A percentile compares a stretch with the other conserved stretches of the same genome.
Conservation (phyloP, 2,113 vertebrate genomes). For the Glaucidium brasilianum region DNA sequence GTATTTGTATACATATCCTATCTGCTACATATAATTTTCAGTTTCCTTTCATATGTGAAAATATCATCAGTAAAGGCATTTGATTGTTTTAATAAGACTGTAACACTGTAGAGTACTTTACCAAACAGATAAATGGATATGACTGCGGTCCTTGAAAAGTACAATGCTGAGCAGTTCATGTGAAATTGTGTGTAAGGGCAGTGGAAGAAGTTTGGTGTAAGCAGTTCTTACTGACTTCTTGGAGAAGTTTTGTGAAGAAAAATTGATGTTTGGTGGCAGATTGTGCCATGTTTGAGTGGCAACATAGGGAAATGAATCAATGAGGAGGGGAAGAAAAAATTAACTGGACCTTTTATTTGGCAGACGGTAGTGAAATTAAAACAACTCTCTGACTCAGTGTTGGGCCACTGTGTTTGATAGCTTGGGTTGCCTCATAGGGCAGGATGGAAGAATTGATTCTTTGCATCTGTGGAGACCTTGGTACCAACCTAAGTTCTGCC, state of each 20-base stretch:
- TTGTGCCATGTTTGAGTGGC: neutral
- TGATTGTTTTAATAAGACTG: neutral
- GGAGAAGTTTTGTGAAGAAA: neutral
- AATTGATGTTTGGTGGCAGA: neutral
- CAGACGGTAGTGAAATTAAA: neutral
- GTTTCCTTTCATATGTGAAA: neutral
- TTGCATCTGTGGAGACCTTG: neutral
- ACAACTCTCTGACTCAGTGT: accelerated
- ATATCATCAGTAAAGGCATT: neutral
- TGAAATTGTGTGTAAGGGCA: neutral
- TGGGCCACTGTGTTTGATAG: neutral
- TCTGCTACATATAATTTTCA: neutral
- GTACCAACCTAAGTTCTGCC: neutral
- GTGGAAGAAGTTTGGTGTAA: neutral
- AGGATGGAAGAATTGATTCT: neutral
- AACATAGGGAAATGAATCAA: neutral
- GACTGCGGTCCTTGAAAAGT: neutral
- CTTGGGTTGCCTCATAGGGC: neutral
- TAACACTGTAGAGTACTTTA: neutral
- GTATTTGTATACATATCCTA: neutral
- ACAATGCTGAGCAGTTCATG: neutral
- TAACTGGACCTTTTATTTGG: neutral
- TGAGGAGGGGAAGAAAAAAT: neutral
- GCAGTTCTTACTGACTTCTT: neutral
- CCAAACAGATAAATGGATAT: neutral